Evolutionary conservation across 1,140 invertebrate genomes (phyloP), one percentile per base, ranked within the genome.

Genomic region (Euschistus heros): DNA sequence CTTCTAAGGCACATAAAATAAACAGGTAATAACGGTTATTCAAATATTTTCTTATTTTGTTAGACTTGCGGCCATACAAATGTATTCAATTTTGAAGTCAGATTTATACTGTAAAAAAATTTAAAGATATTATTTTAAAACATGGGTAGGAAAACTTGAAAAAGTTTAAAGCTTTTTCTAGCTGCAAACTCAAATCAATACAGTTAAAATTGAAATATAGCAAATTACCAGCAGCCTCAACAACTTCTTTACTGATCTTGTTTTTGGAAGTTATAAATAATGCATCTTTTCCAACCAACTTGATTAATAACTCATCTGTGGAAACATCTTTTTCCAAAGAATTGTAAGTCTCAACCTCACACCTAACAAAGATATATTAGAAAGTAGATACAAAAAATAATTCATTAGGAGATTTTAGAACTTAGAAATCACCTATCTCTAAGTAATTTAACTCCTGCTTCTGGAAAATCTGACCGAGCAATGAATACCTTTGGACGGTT

Each of bases 381-480:
- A 50, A 20, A 50, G 47, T 22, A 14, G 7, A 6, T 50, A 18
- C 2, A n/a, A 0, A 18, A 18, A 50, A n/a, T 50, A 18, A 37
- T 37, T 50, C 5, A 18, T 50, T 1, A 50, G 10, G n/a, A 20
- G 14, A 22, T 14, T 10, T 20, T 4, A 20, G 10, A 13, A 54
- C 4, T 27, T 6, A 30, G 18, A 6, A 33, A 30, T 14, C 47
- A 66, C 37, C 57, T 33, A 4, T 59, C 26, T 59, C 15, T 24
- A 7, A 59, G 30, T 8, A 59, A 27, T 59, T 59, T 24, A 7
- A 59, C 15, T 27, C 55, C 55, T 17, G 17, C 30, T 33, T 59
- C 30, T 27, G 55, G 55, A 33, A 59, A 59, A 59, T 59, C 55
- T 18, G 55, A 59, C 26, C 55, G n/a, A 59, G 55, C 7, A 27